Evolutionary conservation across 2,888 invertebrate genomes (phyloP), one percentile per base, ranked within the genome.

Genomic region (Anarsia innoxiella): DNA sequence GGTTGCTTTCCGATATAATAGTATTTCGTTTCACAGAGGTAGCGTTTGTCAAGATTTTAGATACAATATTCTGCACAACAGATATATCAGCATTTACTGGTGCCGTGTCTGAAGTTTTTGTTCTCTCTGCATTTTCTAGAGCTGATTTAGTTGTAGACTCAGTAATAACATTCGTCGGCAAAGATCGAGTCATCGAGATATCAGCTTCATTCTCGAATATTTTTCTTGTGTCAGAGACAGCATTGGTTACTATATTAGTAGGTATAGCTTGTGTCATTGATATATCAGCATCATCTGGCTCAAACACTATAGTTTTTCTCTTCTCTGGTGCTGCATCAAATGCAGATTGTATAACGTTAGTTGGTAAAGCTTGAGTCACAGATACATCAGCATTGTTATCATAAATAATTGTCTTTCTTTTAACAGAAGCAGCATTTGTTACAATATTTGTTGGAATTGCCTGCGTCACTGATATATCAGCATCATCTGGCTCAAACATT

Each of bases 401-500:
- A n/a, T n/a, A n/a, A n/a, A n/a, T n/a, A n/a, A n/a, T n/a, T 5
- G 42, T 37, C 14, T 44, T 42, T 26, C 31, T 33, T 26, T 42
- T 40, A 19, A 19, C 19, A 19, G 19, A 6, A 19, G 6, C 6
- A 19, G 6, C 19, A 5, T 19, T 6, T 3, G 3, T 19, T 5
- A 54, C 40, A 29, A 46, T 29, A 23, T 53, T 52, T 9, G 31
- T 33, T 9, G 51, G 36, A 4, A 56, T 40, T 9, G 44, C 46
- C 48, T 57, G 46, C 8, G 58, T 57, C 11, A 59, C 40, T n/a
- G 63, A 60, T n/a, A 59, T 45, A 39, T 64, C 52, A 26, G 66
- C 46, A 6, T 40, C 53, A 16, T 51, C 42, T 9, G 44, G 46
- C 31, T 53, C 51, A 26, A 45, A 49, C 10, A 51, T 41, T 6